A percentile compares a stretch with the other conserved stretches of the same genome.
Evolutionary conservation across 2,888 invertebrate species (phyloP).

Genomic region (Melikaiella ostensackeni): DNA sequence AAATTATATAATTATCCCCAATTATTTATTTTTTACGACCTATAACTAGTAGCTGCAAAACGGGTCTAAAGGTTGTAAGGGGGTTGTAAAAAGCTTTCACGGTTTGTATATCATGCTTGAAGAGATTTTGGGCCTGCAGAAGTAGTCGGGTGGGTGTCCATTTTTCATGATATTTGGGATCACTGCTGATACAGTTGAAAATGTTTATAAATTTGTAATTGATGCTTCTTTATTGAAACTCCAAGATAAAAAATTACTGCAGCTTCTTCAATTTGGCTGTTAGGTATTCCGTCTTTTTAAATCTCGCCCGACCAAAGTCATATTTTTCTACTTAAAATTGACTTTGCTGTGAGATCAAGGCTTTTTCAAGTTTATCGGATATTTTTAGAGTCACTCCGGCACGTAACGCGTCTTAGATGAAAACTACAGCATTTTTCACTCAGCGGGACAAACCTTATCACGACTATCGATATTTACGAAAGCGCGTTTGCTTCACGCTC

Average conservation of each 20-base stretch:
- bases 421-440: constrained; percentile 26
- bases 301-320: neutral
- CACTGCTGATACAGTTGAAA: too few species aligned
- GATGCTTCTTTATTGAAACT: neutral
- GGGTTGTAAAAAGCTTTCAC: too few species aligned
- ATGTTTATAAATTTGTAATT: too few species aligned
- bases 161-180: too few species aligned
- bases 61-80: too few species aligned
- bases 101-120: too few species aligned
- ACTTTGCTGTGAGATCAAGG: constrained; percentile 1
- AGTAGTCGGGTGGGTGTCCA: too few species aligned
- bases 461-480: constrained; percentile 33
- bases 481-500: constrained; percentile 26
- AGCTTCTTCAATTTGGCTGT: neutral
- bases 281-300: neutral
- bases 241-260: neutral
- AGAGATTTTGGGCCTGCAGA: too few species aligned
- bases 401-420: constrained; percentile 15
- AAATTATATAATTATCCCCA: too few species aligned
- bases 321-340: neutral
- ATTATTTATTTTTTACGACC: too few species aligned
- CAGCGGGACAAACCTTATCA: constrained; percentile 31
- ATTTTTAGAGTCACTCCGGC: constrained; percentile 17
- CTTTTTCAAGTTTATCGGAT: neutral
- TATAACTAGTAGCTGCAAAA: too few species aligned